Evolutionary conservation across 2,113 vertebrate species (phyloP), one percentile per base, ranked within the genome.

Genomic region (Puntigrus tetrazona): DNA sequence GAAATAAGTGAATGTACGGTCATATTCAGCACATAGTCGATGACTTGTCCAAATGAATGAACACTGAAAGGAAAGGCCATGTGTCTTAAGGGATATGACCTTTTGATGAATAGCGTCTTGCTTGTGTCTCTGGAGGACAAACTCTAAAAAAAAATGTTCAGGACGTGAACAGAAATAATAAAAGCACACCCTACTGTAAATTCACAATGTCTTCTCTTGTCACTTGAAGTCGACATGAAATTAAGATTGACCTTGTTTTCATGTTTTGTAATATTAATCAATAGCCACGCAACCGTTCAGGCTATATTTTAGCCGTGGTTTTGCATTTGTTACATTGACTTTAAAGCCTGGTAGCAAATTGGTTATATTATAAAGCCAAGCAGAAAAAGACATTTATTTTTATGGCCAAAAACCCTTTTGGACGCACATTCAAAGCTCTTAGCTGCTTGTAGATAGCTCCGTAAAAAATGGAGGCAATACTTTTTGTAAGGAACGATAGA

Each of bases 21-120:
- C 16, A 75, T 73, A 50, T 31, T 72, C 34, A 61, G n/a, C 9
- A 45, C 5, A 31, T 18, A 50, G 34, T 67, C 45, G 7, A 57
- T 57, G 52, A 57, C 52, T 57, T 57, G 52, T 57, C 52, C 59
- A 74, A 83, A 18, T 61, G 13, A 29, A 82, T 85, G 83, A 45
- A 70, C 57, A 70, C 61, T 67, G 81, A 61, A 89, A 43, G 59
- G 59, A 83, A 80, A 84, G 41, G 78, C 38, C 70, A 85, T 83
- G 79, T 86, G 81, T 89, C 86, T 86, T 87, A 52, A 78, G 72
- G 82, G 77, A 86, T 65, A 86, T 87, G 87, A 84, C 85, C 88
- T 92, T 90, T 89, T 38, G 79, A 73, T 72, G 82, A 88, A 86
- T 9, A 72, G 1, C 81, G 45, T 79, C 47, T 47, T n/a, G 9